Percentiles rank a stretch among this genome's conserved stretches.
Conservation (phyloP, 2,888 invertebrate genomes). For the Colletes collaris region DNA sequence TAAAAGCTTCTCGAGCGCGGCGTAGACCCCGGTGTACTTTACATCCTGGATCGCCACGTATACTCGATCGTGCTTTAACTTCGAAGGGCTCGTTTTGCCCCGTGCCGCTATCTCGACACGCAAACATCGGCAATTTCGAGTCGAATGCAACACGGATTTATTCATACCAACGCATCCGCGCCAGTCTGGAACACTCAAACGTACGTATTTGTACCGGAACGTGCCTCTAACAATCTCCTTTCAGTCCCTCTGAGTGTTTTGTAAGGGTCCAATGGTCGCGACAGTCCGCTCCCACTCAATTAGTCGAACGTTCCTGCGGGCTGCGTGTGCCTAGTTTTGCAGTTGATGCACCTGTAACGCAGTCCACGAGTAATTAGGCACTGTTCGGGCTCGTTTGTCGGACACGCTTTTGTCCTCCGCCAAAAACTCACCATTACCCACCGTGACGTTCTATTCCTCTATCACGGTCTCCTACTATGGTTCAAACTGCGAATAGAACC, state of each 20-base stretch:
- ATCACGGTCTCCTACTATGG: neutral
- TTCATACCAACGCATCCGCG: constrained; percentile 12
- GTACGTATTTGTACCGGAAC: constrained; percentile 24
- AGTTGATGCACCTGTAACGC: constrained; percentile 64
- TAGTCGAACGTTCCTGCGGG: constrained; percentile 61
- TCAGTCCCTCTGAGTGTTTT: constrained; percentile 43
- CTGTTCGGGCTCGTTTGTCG: constrained; percentile 18
- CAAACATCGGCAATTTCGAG: constrained; percentile 5
- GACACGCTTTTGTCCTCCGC: constrained; percentile 42
- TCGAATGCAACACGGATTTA: constrained; percentile 2
- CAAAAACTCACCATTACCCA: constrained; percentile 9
- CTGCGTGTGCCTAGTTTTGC: constrained; percentile 56
- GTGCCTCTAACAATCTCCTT: constrained; percentile 22
- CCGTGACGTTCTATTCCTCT: neutral
- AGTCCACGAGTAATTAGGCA: constrained; percentile 66
- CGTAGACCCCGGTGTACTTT: constrained; percentile 24
- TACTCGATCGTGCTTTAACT: constrained; percentile 43
- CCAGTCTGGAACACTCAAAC: neutral
- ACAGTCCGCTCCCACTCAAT: constrained; percentile 67
- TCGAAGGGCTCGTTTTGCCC: constrained; percentile 33
- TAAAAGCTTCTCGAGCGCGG: constrained; percentile 25
- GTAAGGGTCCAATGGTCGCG: constrained; percentile 51
- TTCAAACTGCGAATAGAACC: no score
- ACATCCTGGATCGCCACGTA: constrained; percentile 32
- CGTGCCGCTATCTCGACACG: constrained; percentile 28